Evolutionary conservation across 2,113 vertebrate species (phyloP).

Genomic region (Cacatua alba): DNA sequence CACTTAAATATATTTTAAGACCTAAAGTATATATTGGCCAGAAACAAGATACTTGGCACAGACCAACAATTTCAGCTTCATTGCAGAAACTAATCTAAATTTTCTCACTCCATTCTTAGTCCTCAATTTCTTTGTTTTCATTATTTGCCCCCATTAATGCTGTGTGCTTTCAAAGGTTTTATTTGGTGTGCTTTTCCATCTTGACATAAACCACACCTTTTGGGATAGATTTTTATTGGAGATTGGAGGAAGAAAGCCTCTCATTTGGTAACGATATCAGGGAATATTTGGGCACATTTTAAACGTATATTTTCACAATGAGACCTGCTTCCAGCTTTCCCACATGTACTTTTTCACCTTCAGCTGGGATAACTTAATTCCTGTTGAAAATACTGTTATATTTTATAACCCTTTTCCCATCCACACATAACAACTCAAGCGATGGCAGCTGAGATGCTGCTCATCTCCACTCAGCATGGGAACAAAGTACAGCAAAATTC

Average conservation of each 20-base stretch:
- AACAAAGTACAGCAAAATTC: not conserved
- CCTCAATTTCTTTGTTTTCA: not conserved
- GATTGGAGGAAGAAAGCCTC: not conserved
- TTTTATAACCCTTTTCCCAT: not conserved
- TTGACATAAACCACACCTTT: not conserved
- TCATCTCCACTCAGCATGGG: not conserved
- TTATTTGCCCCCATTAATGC: not conserved
- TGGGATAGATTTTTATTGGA: not conserved
- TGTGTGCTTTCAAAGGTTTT: not conserved
- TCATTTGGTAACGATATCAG: not conserved
- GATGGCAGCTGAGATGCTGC: not conserved
- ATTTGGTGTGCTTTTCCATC: not conserved
- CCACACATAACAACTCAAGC: not conserved
- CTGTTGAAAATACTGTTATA: not conserved
- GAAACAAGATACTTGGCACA: not conserved
- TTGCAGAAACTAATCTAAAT: not conserved
- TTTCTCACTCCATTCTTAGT: not conserved
- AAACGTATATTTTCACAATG: not conserved
- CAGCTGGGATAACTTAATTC: not conserved
- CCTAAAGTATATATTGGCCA: conserved; percentile 14
- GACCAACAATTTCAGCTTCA: not conserved
- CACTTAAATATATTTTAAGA: conserved; percentile 21
- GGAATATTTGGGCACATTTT: not conserved
- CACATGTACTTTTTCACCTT: not conserved
- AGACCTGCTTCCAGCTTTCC: not conserved